phyloP scores from a whole-genome alignment of 2,797 vertebrate genomes.

The Lepilemur septentrionalis region DNA sequence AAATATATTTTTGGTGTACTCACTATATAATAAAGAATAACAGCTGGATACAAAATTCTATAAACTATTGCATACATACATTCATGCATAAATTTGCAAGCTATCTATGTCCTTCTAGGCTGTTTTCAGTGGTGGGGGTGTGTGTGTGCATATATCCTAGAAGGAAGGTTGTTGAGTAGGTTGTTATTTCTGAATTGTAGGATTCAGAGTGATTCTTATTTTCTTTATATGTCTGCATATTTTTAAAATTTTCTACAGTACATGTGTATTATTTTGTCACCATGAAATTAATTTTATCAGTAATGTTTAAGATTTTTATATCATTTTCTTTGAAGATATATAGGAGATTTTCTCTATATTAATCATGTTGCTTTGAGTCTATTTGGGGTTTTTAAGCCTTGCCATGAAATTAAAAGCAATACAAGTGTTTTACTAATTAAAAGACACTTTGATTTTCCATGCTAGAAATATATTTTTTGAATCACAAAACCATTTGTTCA shows the following conservation, averaged over 20 bases:
- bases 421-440: constrained; percentile 15
- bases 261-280: constrained; percentile 6
- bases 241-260: constrained; percentile 16
- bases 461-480: background rate
- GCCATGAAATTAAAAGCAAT: background rate
- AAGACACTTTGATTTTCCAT: background rate
- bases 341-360: background rate
- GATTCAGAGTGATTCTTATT: background rate
- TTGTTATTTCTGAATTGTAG: constrained; percentile 50
- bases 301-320: constrained; percentile 18
- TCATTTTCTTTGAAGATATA: background rate
- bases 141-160: background rate
- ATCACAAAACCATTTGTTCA: constrained; percentile 35
- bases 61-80: background rate
- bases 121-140: background rate
- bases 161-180: background rate
- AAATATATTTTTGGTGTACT: background rate
- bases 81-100: background rate
- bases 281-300: constrained; percentile 12
- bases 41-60: background rate
- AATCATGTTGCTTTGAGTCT: background rate
- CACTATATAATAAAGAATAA: background rate
- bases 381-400: background rate
- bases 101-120: background rate
- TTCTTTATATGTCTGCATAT: background rate